Base-by-base conservation (phyloP, 2,797 vertebrate species). In the Semotilus atromaculatus region DNA sequence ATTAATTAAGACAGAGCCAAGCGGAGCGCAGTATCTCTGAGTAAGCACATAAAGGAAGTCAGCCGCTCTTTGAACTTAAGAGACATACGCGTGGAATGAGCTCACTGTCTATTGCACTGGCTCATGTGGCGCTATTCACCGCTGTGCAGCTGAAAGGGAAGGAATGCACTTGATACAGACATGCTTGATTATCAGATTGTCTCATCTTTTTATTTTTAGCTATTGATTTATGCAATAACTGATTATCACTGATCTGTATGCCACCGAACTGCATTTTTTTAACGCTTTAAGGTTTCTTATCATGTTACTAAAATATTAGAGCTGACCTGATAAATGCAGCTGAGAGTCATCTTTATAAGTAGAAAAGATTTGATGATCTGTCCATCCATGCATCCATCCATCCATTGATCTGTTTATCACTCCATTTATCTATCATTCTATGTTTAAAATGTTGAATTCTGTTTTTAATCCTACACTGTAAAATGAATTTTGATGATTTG, bases 1-100 rank as follows among this genome's bases (percentile, higher is more conserved):
- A 85, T 90, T 90, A 89, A 90, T 91, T 87, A 89, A 86, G 72
- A 82, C 29, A 31, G 74, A 84, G 73, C 73, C 53, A 88, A 79
- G 81, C 58, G 26, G 51, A 83, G 88, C 26, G 60, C 38, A 64
- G 80, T 74, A 79, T 83, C 55, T 85, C 51, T 58, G 64, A 81
- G 75, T 68, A 87, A 84, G 80, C 67, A 40, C 29, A 71, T 72
- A 83, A 76, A 66, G 29, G 58, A 55, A 83, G 48, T 68, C n/a
- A 31, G 36, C 51, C 31, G 10, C 51, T 84, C 75, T 48, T n/a
- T 76, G 81, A 84, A 87, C 71, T 67, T 86, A 71, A 86, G 45
- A 80, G 75, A 68, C 7, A 45, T 14, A 58, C 16, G 71, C 64
- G 7, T 18, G 40, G 58, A 78, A 66, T 34, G 58, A 71, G 64